A percentile compares a stretch with the other conserved stretches of the same genome.
Evolutionary conservation across 2,113 vertebrate species (phyloP).

Genomic region (Heterocephalus glaber): DNA sequence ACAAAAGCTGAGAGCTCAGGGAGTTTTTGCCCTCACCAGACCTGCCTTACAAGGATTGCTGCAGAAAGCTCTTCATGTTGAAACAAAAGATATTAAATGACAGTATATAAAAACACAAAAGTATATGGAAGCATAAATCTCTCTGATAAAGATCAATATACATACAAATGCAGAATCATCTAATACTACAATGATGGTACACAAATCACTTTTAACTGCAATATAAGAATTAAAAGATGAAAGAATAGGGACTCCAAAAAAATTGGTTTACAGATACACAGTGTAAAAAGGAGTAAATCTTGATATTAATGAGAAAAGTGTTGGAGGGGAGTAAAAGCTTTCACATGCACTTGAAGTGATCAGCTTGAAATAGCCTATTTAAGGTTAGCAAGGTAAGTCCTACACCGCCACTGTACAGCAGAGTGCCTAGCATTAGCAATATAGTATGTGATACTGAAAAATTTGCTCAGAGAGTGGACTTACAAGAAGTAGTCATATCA

Average conservation of each 20-base stretch:
- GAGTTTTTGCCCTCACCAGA: no score
- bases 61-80: no score
- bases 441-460: not conserved
- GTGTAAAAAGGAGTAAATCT: not conserved
- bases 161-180: not conserved
- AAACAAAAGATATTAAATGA: not conserved
- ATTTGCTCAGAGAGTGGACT: not conserved
- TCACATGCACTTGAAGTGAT: not conserved
- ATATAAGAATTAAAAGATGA: not conserved
- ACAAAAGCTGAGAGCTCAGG: not conserved
- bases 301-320: not conserved
- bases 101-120: not conserved
- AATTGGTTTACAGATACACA: not conserved
- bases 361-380: not conserved
- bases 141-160: not conserved
- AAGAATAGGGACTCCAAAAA: not conserved
- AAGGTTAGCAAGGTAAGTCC: not conserved
- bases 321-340: not conserved
- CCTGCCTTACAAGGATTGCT: no score
- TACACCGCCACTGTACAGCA: no score
- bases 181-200: not conserved
- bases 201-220: not conserved
- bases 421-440: not conserved
- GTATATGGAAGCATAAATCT: not conserved
- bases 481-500: not conserved